These are phyloP conservation scores for Prionailurus viverrinus DNA, from an alignment of 2,113 vertebrate genomes.

Conservation along the genomic window DNA sequence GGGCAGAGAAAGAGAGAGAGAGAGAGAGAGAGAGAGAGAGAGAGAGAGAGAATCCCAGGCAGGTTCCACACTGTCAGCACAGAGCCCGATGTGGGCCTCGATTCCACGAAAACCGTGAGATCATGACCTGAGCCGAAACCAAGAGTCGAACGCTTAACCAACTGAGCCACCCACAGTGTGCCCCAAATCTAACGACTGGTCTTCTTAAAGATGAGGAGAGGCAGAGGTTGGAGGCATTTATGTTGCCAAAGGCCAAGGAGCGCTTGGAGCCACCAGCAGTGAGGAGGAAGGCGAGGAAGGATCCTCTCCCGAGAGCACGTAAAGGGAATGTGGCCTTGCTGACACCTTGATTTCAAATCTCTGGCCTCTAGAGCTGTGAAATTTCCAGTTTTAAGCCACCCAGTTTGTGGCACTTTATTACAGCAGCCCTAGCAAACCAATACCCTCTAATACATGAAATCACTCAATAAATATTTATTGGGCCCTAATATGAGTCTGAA, in stretches of 20 bases:
- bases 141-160: too few species aligned
- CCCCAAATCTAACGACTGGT: neutral
- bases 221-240: neutral
- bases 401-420: too few species aligned
- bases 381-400: neutral
- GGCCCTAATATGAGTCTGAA: neutral
- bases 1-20: too few species aligned
- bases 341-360: neutral
- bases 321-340: neutral
- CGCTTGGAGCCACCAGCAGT: neutral
- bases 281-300: neutral
- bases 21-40: too few species aligned
- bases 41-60: too few species aligned
- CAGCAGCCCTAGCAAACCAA: neutral
- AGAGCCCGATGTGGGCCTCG: too few species aligned
- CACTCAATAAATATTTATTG: neutral
- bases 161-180: neutral
- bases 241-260: neutral
- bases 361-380: neutral
- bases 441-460: neutral
- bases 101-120: too few species aligned
- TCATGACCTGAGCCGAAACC: too few species aligned
- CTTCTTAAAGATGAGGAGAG: neutral
- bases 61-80: too few species aligned
- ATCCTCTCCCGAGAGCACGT: fast-evolving